These are phyloP conservation scores for Zhuqinia jingwanae DNA, from an alignment of 2,888 invertebrate genomes.

Conservation along the genomic window DNA sequence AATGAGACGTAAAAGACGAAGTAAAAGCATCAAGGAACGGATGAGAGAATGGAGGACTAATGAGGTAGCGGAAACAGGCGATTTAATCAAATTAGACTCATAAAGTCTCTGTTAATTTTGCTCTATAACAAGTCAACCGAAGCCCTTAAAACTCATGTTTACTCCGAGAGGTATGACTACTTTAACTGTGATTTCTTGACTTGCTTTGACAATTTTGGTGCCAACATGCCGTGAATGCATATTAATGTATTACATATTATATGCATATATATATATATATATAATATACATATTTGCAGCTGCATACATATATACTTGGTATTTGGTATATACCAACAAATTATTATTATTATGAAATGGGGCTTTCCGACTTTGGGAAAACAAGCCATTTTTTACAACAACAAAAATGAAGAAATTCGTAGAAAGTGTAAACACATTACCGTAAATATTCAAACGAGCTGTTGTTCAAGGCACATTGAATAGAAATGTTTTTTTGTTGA, in stretches of 20 bases:
- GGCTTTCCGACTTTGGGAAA: not conserved
- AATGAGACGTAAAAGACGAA: constrained; percentile 32
- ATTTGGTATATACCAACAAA: too few relatives aligned
- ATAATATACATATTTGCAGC: not conserved
- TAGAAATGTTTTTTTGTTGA: constrained; percentile 5
- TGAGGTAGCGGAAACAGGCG: constrained; percentile 74
- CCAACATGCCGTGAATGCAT: constrained; percentile 41
- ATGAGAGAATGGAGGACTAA: constrained; percentile 72
- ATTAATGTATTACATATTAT: not conserved
- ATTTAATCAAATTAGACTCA: constrained; percentile 74
- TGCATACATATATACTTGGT: too few relatives aligned
- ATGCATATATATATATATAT: not conserved
- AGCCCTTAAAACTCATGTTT: constrained; percentile 67
- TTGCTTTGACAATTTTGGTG: constrained; percentile 61
- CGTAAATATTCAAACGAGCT: constrained; percentile 55
- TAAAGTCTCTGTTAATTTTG: constrained; percentile 72
- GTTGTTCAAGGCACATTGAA: constrained; percentile 27
- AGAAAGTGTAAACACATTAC: constrained; percentile 57
- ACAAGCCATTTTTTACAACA: constrained; percentile 26
- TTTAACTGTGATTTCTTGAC: constrained; percentile 56
- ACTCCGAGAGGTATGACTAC: constrained; percentile 37
- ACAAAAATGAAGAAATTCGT: constrained; percentile 47
- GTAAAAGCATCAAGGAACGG: constrained; percentile 44
- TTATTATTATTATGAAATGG: constrained; percentile 13
- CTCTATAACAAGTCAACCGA: constrained; percentile 64